These are phyloP conservation scores for Drosophila borborema DNA, from an alignment of 2,888 invertebrate genomes.

Conservation along the genomic window DNA sequence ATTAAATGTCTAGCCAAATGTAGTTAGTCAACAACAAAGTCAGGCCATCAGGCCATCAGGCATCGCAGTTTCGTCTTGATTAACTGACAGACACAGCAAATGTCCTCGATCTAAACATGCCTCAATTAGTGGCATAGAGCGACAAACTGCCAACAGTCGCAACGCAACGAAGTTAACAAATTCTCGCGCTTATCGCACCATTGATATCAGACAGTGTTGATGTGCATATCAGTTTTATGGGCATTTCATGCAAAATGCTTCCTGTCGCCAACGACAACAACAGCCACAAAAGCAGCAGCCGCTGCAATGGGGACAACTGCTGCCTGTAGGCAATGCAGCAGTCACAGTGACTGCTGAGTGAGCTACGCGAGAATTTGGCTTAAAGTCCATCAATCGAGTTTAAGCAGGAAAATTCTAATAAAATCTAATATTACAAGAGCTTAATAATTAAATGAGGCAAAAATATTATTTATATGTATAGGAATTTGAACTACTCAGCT, in stretches of 20 bases:
- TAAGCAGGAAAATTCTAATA: not conserved
- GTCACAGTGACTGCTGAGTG: conserved; percentile 1
- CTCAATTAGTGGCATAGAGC: conserved; percentile 44
- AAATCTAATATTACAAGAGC: too few species aligned
- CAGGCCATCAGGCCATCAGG: not conserved
- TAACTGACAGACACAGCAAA: conserved; percentile 38
- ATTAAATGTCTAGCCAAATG: conserved; percentile 70
- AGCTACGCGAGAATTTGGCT: not conserved
- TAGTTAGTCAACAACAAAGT: conserved; percentile 36
- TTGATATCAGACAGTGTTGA: conserved; percentile 68
- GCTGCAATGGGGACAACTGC: not conserved
- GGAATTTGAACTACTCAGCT: not conserved
- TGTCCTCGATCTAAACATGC: conserved; percentile 35
- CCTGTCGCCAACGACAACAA: conserved; percentile 51
- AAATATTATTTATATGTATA: not conserved
- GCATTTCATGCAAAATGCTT: conserved; percentile 81
- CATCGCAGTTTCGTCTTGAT: conserved; percentile 47
- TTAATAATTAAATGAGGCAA: not conserved
- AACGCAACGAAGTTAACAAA: conserved; percentile 48
- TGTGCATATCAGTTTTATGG: conserved; percentile 81
- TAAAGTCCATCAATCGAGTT: not conserved
- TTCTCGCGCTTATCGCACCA: conserved; percentile 61
- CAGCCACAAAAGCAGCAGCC: conserved; percentile 17
- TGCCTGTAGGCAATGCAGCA: not conserved
- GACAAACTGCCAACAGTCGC: conserved; percentile 4